Base-by-base conservation (phyloP, 2,113 vertebrate species). In the Chrysochloris asiatica region DNA sequence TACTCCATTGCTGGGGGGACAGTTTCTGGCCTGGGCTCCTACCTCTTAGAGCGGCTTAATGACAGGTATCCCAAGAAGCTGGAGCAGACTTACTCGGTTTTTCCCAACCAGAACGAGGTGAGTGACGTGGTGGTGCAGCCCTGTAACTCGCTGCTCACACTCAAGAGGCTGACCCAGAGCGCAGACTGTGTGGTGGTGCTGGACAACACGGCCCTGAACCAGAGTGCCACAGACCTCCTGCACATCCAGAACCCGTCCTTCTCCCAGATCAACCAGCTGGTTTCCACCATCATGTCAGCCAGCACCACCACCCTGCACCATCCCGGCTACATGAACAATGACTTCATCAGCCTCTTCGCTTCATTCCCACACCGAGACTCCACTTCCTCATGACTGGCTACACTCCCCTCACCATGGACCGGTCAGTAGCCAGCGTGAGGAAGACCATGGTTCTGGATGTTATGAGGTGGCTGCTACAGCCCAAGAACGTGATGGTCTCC, bases 401-500 rank as follows among this genome's bases (percentile, higher is more conserved):
- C 72, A 96, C 99, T 0, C 99, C 99, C 0, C 98, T 99, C 87
- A 99, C 99, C 93, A 99, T 99, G 0, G 99, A 99, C 97, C 99
- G 99, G 96, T 99, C 99, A 95, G 99, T 99, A 93, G 99, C 99
- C 83, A 99, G 99, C 0, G 98, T 99, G 96, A 98, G 99, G 96
- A 99, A 99, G 97, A 99, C 99, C 93, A 99, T 99, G 0, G 99
- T 99, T 82, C 98, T 99, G 97, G 99, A 99, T 0, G 99, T 99
- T 93, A 99, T 99, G 99, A 98, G 99, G 93, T 98, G 99, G 86
- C 97, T 99, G 41, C 97, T 99, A 93, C 99, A 99, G 94, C 99
- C 99, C 59, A 99, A 99, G 97, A 99, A 99, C 1, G 99, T 99
- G 89, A 99, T 99, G 99, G 99, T 99, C 96, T 99, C 99, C 92